A percentile compares a stretch with the other conserved stretches of the same genome.
These are phyloP conservation scores for Melinaea menophilus DNA, from an alignment of 2,888 invertebrate species.

Conservation along the genomic window DNA sequence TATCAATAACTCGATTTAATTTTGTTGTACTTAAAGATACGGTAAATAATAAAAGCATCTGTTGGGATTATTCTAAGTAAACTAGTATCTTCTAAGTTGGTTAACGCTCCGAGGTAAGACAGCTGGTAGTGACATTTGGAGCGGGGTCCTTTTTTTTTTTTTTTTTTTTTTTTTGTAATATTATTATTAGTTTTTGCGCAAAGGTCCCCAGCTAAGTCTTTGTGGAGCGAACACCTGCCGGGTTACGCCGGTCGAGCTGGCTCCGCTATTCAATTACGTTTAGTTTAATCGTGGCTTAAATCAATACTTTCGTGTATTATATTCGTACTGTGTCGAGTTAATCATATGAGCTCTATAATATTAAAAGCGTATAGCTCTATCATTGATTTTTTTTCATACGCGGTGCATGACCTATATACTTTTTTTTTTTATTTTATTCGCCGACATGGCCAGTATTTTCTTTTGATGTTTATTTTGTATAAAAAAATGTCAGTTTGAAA, in stretches of 20 bases:
- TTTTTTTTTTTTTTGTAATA: conserved; percentile 28
- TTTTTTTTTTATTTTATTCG: too few species aligned
- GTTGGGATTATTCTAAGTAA: conserved; percentile 6
- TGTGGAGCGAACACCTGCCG: conserved; percentile 66
- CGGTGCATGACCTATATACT: too few species aligned
- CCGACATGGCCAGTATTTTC: too few species aligned
- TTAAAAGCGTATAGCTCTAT: too few species aligned
- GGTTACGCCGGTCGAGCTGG: conserved; percentile 42
- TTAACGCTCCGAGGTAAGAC: conserved; percentile 55
- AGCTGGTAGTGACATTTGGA: conserved; percentile 69
- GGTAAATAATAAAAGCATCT: conserved; percentile 1
- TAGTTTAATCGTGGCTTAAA: too few species aligned
- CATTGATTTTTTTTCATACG: too few species aligned
- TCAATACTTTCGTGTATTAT: too few species aligned
- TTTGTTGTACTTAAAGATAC: neutral
- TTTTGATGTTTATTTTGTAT: too few species aligned
- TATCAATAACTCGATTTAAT: conserved; percentile 6
- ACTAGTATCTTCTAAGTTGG: conserved; percentile 9
- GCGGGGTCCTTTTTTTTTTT: conserved; percentile 52
- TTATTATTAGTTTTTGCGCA: conserved; percentile 43
- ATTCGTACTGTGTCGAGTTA: too few species aligned
- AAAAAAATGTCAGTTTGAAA: too few species aligned
- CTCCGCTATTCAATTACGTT: conserved; percentile 41
- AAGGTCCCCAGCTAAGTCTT: conserved; percentile 51
- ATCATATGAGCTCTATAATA: too few species aligned